These are phyloP conservation scores for Lepidocolaptes lacrymiger DNA, from an alignment of 2,797 vertebrate genomes.

Conservation along the genomic window DNA sequence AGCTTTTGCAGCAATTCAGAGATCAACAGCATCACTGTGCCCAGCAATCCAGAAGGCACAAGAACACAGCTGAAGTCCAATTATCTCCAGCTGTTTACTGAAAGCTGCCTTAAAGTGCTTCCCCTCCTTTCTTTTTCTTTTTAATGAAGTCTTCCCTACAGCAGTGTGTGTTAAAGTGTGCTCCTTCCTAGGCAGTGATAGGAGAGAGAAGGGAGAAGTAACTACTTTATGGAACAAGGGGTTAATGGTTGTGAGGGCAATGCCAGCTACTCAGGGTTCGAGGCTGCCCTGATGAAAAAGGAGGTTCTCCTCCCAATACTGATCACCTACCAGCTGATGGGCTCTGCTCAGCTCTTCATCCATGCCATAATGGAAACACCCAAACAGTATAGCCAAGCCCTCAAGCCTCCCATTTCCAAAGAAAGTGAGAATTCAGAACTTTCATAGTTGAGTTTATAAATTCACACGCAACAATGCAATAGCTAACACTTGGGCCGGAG, in stretches of 20 bases:
- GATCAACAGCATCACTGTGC: neutral
- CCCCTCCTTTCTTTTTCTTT: neutral
- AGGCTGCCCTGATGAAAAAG: neutral
- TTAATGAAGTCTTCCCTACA: neutral
- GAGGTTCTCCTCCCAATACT: neutral
- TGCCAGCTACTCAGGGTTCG: neutral
- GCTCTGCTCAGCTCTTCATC: neutral
- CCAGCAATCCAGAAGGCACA: neutral
- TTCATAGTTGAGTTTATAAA: neutral
- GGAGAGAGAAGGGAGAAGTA: neutral
- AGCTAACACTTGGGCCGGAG: neutral
- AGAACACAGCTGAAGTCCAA: neutral
- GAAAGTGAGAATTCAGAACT: neutral
- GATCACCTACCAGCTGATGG: neutral
- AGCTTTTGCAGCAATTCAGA: neutral
- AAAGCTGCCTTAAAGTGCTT: neutral
- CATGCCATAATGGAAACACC: accelerated
- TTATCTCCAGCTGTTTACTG: neutral
- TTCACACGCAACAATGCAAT: neutral
- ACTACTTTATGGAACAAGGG: neutral
- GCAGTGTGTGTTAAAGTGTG: accelerated
- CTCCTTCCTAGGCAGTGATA: neutral
- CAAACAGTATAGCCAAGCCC: neutral
- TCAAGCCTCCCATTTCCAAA: neutral
- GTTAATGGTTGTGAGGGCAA: neutral